Percentiles rank a stretch among this genome's conserved stretches.
phyloP scores from a whole-genome alignment of 2,113 vertebrate genomes.

The Malurus cyaneus region DNA sequence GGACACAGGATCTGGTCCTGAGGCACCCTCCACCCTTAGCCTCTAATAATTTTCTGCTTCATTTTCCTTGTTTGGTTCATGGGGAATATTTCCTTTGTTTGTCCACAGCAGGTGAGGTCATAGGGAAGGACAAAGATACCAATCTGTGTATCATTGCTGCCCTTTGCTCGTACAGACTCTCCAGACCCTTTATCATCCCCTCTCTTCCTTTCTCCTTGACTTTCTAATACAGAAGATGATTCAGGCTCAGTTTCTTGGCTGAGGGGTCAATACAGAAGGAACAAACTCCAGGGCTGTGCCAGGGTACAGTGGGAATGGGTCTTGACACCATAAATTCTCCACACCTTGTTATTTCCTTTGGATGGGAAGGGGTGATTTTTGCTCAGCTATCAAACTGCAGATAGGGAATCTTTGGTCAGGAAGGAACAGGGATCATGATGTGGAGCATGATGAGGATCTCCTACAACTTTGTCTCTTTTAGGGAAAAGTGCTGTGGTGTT shows the following conservation, averaged over 20 bases:
- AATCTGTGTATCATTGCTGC: background rate
- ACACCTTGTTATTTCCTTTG: background rate
- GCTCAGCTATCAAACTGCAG: background rate
- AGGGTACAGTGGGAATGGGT: background rate
- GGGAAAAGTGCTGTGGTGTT: background rate
- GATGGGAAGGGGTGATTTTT: background rate
- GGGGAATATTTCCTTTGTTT: background rate
- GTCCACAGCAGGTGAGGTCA: background rate
- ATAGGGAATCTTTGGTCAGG: background rate
- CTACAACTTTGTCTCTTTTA: background rate
- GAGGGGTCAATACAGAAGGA: constrained; percentile 10
- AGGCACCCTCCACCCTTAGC: background rate
- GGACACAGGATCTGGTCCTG: background rate
- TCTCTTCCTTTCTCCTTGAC: background rate
- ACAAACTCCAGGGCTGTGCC: background rate
- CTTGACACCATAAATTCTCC: background rate
- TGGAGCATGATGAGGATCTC: background rate
- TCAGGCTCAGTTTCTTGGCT: constrained; percentile 11
- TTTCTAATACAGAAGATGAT: background rate
- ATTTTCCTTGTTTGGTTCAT: background rate
- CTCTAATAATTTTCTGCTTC: background rate
- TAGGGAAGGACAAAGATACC: background rate
- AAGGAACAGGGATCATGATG: background rate
- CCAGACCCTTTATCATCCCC: background rate
- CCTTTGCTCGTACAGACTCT: background rate